Percentiles rank a stretch among this genome's conserved stretches.
Evolutionary conservation across 1,140 invertebrate genomes (phyloP).

Genomic region (Araneus ventricosus): DNA sequence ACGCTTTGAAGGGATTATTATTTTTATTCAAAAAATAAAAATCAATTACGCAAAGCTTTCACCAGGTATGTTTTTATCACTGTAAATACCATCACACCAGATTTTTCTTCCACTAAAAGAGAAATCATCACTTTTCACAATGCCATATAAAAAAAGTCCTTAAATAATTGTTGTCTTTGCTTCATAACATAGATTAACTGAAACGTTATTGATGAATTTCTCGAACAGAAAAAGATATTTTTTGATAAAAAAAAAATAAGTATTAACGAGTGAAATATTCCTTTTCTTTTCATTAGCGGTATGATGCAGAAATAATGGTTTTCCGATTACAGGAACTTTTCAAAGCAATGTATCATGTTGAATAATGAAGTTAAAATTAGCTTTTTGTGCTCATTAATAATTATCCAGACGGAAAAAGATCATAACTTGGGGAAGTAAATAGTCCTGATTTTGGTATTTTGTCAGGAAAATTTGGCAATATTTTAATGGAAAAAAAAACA

Average conservation of each 20-base stretch:
- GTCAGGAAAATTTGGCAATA: background rate
- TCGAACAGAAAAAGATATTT: background rate
- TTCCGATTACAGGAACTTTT: constrained; percentile 48
- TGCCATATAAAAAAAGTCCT: background rate
- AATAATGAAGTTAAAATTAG: constrained; percentile 44
- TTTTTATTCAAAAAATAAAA: no score
- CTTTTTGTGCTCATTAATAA: constrained; percentile 25
- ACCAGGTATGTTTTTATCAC: no score
- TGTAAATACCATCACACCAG: background rate
- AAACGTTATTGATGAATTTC: background rate
- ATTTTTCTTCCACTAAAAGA: background rate
- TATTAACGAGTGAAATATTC: constrained; percentile 43
- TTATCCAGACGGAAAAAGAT: constrained; percentile 24
- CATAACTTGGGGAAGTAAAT: background rate
- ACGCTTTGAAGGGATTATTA: no score
- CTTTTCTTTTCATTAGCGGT: constrained; percentile 11
- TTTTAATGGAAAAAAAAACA: no score
- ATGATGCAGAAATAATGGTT: constrained; percentile 43
- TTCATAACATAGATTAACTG: background rate
- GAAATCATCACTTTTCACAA: background rate
- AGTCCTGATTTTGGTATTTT: background rate
- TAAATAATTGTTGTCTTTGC: background rate
- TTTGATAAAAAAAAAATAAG: background rate
- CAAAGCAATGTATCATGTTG: constrained; percentile 6
- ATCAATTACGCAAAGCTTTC: no score